Evolutionary conservation across 2,797 vertebrate genomes (phyloP).

Genomic region (Bryconaethiops microstoma): DNA sequence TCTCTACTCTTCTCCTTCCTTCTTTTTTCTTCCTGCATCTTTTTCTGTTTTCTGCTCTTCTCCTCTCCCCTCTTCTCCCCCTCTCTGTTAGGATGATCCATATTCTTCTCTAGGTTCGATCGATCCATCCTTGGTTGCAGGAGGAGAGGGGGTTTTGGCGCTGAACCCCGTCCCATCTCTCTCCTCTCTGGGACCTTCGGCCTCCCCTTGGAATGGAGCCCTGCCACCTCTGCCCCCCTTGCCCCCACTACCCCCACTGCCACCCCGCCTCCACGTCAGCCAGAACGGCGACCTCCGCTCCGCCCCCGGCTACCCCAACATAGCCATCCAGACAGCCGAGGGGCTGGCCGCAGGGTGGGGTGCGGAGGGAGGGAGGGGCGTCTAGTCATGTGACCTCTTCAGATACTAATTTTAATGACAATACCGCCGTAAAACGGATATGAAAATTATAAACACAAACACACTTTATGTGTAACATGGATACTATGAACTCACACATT

Average conservation of each 20-base stretch:
- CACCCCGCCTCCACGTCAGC: conserved; percentile 58
- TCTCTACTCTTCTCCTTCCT: conserved; percentile 30
- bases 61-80: conserved; percentile 49
- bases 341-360: conserved; percentile 53
- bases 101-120: conserved; percentile 84
- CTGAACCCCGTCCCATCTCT: conserved; percentile 65
- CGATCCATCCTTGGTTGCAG: conserved; percentile 80
- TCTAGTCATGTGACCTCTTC: conserved; percentile 31
- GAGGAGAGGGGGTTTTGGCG: conserved; percentile 50
- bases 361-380: conserved; percentile 51
- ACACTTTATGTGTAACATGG: conserved; percentile 24
- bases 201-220: conserved; percentile 61
- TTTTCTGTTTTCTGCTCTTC: conserved; percentile 49
- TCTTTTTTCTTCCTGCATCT: conserved; percentile 45
- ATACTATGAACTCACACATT: conserved; percentile 17
- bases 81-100: conserved; percentile 82
- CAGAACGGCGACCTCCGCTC: conserved; percentile 61
- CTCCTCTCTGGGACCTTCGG: conserved; percentile 55
- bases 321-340: conserved; percentile 44
- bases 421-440: neutral
- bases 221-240: conserved; percentile 43
- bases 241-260: conserved; percentile 36
- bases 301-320: conserved; percentile 36
- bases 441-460: conserved; percentile 32
- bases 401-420: conserved; percentile 4